A percentile compares a stretch with the other conserved stretches of the same genome.
phyloP scores from a whole-genome alignment of 1,140 invertebrate species.

The Heliothis subflexa region DNA sequence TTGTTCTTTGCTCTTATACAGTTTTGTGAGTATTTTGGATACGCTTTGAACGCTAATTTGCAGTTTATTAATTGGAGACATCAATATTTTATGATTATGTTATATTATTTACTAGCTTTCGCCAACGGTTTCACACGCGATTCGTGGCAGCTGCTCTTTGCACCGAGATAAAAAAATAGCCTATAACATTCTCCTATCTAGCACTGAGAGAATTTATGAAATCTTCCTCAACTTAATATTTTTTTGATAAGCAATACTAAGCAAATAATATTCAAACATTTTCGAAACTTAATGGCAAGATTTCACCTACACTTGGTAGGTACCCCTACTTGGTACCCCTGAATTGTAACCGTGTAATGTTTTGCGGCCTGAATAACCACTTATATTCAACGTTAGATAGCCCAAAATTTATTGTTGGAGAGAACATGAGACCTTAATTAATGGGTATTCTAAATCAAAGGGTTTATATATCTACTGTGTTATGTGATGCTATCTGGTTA shows the following conservation, averaged over 20 bases:
- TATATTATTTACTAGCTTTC: not conserved
- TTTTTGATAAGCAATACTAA: not conserved
- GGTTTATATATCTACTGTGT: slow-evolving; percentile 20
- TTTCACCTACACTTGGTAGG: not conserved
- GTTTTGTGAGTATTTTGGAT: too few species aligned
- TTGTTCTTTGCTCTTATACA: not conserved
- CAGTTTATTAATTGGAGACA: too few species aligned
- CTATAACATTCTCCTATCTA: too few species aligned
- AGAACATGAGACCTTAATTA: slow-evolving; percentile 33
- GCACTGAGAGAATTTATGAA: not conserved
- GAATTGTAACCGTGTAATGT: slow-evolving; percentile 2
- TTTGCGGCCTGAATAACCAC: slow-evolving; percentile 28
- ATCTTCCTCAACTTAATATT: too few species aligned
- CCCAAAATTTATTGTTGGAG: slow-evolving; percentile 31
- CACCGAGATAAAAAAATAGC: too few species aligned
- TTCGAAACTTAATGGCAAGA: slow-evolving; percentile 18
- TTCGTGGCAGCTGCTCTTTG: too few species aligned
- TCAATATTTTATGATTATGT: too few species aligned
- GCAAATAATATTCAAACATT: not conserved
- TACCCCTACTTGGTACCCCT: slow-evolving; percentile 20
- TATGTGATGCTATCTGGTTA: slow-evolving; percentile 17
- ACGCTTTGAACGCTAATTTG: too few species aligned
- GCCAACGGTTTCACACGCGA: too few species aligned
- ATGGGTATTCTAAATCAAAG: slow-evolving; percentile 31
- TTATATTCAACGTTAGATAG: slow-evolving; percentile 40